These are phyloP conservation scores for Orius laevigatus DNA, from an alignment of 1,140 invertebrate species.

Conservation along the genomic window DNA sequence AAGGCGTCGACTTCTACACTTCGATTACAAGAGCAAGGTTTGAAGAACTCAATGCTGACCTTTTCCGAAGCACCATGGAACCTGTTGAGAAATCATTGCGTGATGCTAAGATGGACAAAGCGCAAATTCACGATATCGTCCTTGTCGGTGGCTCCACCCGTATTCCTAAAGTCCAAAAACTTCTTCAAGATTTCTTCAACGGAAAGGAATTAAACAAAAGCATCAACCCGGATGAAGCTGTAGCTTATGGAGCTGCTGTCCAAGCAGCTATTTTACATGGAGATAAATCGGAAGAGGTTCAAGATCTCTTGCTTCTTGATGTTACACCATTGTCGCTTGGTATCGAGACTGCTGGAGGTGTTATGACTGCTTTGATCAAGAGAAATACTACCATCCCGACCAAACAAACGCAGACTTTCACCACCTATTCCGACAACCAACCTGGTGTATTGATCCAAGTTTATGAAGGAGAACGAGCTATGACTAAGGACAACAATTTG, in stretches of 20 bases:
- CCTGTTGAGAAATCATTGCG: constrained; percentile 87
- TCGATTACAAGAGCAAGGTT: constrained; percentile 86
- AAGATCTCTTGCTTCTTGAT: constrained; percentile 80
- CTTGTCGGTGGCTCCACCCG: constrained; percentile 93
- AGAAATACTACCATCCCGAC: constrained; percentile 92
- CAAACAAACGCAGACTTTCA: constrained; percentile 90
- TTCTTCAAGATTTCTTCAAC: constrained; percentile 90
- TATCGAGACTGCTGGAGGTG: constrained; percentile 92
- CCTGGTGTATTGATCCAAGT: constrained; percentile 78
- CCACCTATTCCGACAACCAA: constrained; percentile 93
- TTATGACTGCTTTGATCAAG: constrained; percentile 91
- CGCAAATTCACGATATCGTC: constrained; percentile 85
- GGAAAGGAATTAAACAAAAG: constrained; percentile 94
- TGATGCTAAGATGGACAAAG: constrained; percentile 88
- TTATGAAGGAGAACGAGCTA: constrained; percentile 79
- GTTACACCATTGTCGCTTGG: constrained; percentile 88
- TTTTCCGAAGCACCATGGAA: constrained; percentile 81
- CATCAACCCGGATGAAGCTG: constrained; percentile 88
- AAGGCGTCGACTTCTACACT: constrained; percentile 93
- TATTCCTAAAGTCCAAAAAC: constrained; percentile 93
- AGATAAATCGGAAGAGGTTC: constrained; percentile 83
- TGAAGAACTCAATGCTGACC: constrained; percentile 83
- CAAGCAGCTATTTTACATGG: constrained; percentile 87
- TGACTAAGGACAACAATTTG: constrained; percentile 85
- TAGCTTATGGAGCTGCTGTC: constrained; percentile 75